Conservation (phyloP, 2,797 vertebrate genomes). For the Sardinella longiceps region DNA sequence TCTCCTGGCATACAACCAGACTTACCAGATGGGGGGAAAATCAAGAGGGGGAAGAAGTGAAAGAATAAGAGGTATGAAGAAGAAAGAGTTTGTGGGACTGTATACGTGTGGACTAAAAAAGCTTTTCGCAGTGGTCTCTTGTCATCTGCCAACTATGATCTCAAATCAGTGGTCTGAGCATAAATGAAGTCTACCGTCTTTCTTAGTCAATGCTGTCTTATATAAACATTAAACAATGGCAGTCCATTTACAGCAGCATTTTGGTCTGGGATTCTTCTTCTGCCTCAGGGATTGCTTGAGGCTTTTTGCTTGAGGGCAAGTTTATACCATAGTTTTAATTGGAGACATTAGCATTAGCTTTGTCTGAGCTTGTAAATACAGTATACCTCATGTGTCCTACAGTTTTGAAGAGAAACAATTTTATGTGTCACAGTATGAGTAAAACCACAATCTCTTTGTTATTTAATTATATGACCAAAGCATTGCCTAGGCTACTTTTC, state of each 20-base stretch:
- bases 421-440: not conserved
- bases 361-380: not conserved
- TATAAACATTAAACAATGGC: not conserved
- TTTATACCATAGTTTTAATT: not conserved
- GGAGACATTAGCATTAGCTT: not conserved
- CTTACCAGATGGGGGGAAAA: constrained; percentile 68
- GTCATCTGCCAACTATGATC: not conserved
- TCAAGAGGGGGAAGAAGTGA: constrained; percentile 34
- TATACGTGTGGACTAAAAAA: not conserved
- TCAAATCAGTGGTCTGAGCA: not conserved
- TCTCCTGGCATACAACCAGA: constrained; percentile 59
- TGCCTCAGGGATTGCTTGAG: not conserved
- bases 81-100: not conserved
- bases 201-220: not conserved
- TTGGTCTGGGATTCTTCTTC: not conserved
- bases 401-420: not conserved
- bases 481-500: not conserved
- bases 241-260: not conserved
- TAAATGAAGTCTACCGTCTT: not conserved
- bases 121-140: not conserved
- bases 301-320: no score
- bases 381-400: not conserved
- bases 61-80: not conserved
- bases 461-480: not conserved
- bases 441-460: not conserved